phyloP scores from a whole-genome alignment of 2,797 vertebrate species.

The Florisuga fusca region DNA sequence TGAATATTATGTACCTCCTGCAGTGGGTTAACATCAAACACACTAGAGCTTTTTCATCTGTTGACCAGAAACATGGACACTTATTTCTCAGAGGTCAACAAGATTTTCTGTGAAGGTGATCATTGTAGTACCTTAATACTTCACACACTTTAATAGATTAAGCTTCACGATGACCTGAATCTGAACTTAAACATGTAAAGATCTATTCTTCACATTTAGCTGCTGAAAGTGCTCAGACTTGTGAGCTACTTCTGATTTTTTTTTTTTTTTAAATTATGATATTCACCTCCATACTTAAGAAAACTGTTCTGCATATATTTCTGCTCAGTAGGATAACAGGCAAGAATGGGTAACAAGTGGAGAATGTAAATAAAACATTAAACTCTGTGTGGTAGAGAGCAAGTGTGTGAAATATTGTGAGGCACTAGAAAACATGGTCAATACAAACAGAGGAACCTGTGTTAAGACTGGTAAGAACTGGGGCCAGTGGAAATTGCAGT shows the following conservation, averaged over 20 bases:
- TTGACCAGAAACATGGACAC: background rate
- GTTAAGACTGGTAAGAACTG: background rate
- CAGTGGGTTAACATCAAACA: background rate
- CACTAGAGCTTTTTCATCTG: background rate
- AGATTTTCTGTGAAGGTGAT: background rate
- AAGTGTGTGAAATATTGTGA: background rate
- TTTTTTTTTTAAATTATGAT: background rate
- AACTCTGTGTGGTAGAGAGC: background rate
- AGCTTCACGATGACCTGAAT: background rate
- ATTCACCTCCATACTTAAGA: background rate
- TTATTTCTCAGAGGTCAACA: background rate
- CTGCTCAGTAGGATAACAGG: background rate
- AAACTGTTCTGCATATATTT: background rate
- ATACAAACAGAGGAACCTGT: background rate
- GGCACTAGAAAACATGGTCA: fast-evolving
- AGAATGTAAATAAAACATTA: background rate
- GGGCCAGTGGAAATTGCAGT: background rate
- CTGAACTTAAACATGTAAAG: background rate
- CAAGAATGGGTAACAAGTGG: background rate
- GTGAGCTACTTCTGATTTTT: background rate
- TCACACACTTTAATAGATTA: background rate
- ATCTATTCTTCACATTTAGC: background rate
- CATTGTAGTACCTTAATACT: background rate
- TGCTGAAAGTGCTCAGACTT: background rate
- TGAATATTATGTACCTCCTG: background rate